phyloP scores from a whole-genome alignment of 2,888 invertebrate species.

The Synanthedon formicaeformis region DNA sequence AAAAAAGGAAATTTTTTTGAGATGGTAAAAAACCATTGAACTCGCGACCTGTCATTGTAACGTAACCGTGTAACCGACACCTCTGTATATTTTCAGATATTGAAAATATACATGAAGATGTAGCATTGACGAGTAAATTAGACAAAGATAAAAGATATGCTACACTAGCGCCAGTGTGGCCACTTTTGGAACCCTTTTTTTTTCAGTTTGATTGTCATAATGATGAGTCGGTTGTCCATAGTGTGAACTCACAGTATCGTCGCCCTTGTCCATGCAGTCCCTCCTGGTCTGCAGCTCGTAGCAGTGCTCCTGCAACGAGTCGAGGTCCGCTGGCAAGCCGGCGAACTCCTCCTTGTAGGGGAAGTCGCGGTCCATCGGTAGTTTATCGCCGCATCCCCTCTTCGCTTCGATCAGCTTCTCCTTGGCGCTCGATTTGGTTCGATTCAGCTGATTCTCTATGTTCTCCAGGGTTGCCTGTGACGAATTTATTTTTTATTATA shows the following conservation, averaged over 20 bases:
- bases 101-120: too few species aligned
- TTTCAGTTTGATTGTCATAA: too few species aligned
- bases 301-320: constrained; percentile 61
- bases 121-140: too few species aligned
- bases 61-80: too few species aligned
- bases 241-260: constrained; percentile 59
- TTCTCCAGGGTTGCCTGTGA: constrained; percentile 42
- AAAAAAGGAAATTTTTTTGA: too few species aligned
- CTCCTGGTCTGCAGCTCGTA: constrained; percentile 73
- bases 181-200: too few species aligned
- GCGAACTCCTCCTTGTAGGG: constrained; percentile 64
- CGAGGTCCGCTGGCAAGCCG: constrained; percentile 62
- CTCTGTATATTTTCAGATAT: too few species aligned
- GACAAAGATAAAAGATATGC: too few species aligned
- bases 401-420: constrained; percentile 66
- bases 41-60: too few species aligned
- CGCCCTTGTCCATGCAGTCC: constrained; percentile 72
- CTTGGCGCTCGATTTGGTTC: constrained; percentile 51
- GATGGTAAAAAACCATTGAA: too few species aligned
- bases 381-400: constrained; percentile 62
- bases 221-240: too few species aligned
- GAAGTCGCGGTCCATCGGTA: constrained; percentile 70
- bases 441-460: constrained; percentile 29
- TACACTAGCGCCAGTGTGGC: too few species aligned
- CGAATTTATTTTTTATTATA: neutral